Evolutionary conservation across 2,888 invertebrate genomes (phyloP).

Genomic region (Melolontha melolontha): DNA sequence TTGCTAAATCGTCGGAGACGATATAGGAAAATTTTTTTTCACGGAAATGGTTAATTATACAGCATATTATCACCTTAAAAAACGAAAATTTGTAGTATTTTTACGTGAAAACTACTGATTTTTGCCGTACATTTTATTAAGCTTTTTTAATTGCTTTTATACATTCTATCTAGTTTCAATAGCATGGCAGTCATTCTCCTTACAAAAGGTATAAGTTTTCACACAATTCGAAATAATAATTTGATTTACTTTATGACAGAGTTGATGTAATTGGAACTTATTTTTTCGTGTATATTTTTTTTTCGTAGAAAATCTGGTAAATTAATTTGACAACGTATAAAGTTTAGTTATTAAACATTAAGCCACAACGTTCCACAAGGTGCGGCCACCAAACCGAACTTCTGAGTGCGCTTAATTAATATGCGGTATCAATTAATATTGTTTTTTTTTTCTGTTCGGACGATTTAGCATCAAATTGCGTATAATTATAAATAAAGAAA

Average conservation of each 20-base stretch:
- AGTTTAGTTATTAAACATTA: conserved; percentile 16
- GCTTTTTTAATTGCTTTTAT: too few species aligned
- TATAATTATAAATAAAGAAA: conserved; percentile 7
- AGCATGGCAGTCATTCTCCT: too few species aligned
- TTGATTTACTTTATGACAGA: not conserved
- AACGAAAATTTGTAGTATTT: too few species aligned
- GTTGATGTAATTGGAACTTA: conserved; percentile 1
- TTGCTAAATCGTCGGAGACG: too few species aligned
- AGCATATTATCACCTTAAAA: too few species aligned
- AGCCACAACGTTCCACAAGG: not conserved
- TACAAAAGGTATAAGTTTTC: too few species aligned
- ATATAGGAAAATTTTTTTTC: too few species aligned
- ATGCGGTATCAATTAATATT: conserved; percentile 23
- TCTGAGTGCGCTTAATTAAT: conserved; percentile 21
- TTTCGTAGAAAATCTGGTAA: conserved; percentile 5
- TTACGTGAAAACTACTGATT: too few species aligned
- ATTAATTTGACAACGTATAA: conserved; percentile 18
- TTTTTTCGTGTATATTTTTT: not conserved
- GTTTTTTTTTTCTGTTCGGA: not conserved
- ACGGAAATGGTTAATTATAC: too few species aligned
- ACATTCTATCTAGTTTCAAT: too few species aligned
- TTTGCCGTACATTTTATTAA: too few species aligned
- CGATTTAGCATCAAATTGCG: conserved; percentile 1
- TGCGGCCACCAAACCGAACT: conserved; percentile 4
- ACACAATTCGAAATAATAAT: too few species aligned